A percentile compares a stretch with the other conserved stretches of the same genome.
Conservation (phyloP, 2,113 vertebrate genomes). For the Alectura lathami region DNA sequence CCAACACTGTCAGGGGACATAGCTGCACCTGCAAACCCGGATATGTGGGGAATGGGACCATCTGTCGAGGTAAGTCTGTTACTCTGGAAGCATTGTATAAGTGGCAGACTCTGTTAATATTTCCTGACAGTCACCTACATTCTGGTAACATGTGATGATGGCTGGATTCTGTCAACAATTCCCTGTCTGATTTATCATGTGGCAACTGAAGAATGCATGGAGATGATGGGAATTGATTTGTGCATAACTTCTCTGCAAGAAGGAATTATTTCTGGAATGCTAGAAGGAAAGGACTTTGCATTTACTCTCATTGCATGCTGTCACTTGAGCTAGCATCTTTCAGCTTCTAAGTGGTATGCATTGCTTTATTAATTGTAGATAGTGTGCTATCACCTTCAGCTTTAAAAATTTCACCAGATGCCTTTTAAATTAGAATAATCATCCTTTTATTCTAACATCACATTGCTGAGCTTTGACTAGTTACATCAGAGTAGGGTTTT, state of each 20-base stretch:
- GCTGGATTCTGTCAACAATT: background rate
- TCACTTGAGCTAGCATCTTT: background rate
- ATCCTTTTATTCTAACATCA: background rate
- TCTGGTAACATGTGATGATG: background rate
- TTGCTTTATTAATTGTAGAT: background rate
- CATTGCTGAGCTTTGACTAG: background rate
- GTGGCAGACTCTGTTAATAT: background rate
- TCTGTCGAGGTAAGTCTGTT: conserved; percentile 85
- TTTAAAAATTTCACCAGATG: background rate
- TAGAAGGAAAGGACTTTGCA: background rate
- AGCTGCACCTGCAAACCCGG: conserved; percentile 95
- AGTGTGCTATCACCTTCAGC: background rate
- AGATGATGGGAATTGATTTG: conserved; percentile 65
- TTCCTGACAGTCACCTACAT: background rate
- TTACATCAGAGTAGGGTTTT: background rate
- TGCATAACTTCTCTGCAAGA: background rate
- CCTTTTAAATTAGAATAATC: background rate
- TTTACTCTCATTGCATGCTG: background rate
- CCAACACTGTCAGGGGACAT: conserved; percentile 92
- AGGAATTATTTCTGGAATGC: background rate
- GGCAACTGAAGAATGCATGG: background rate
- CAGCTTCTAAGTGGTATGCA: background rate
- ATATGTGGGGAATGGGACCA: conserved; percentile 92
- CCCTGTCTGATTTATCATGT: background rate
- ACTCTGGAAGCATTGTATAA: background rate